Percentiles rank a stretch among this genome's conserved stretches.
These are phyloP conservation scores for Chromis chromis DNA, from an alignment of 2,797 vertebrate genomes.

Conservation along the genomic window DNA sequence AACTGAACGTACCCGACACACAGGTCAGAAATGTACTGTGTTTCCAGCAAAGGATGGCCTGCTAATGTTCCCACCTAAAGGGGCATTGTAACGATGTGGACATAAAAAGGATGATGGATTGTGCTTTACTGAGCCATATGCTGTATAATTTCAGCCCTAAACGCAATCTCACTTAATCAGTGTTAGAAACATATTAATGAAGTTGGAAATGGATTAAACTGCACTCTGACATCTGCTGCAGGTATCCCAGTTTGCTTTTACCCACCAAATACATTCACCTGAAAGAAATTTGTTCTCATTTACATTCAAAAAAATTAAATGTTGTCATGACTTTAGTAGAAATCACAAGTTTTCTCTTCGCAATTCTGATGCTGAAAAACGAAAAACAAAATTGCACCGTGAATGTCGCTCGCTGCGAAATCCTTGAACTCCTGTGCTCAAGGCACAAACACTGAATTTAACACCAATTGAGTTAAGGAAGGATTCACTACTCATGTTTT, in stretches of 20 bases:
- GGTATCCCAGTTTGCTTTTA: slow-evolving; percentile 16
- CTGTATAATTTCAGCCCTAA: slow-evolving; percentile 18
- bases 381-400: background rate
- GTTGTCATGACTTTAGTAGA: too few species aligned
- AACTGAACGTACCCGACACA: slow-evolving; percentile 13
- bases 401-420: background rate
- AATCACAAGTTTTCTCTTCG: background rate
- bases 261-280: slow-evolving; percentile 8
- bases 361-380: background rate
- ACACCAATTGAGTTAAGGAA: background rate
- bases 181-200: slow-evolving; percentile 35
- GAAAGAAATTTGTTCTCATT: slow-evolving; percentile 14
- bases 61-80: slow-evolving; percentile 40
- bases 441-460: background rate
- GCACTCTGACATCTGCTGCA: slow-evolving; percentile 41
- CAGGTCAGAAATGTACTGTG: too few species aligned
- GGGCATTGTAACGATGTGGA: slow-evolving; percentile 19
- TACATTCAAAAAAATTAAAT: background rate
- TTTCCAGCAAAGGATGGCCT: slow-evolving; percentile 7
- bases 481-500: background rate
- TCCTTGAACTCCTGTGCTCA: background rate
- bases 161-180: slow-evolving; percentile 33
- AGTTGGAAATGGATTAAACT: slow-evolving; percentile 31
- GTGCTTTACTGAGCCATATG: slow-evolving; percentile 28
- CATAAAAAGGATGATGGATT: slow-evolving; percentile 34